Conservation (phyloP, 2,888 invertebrate genomes). For the Eulithis testata region DNA sequence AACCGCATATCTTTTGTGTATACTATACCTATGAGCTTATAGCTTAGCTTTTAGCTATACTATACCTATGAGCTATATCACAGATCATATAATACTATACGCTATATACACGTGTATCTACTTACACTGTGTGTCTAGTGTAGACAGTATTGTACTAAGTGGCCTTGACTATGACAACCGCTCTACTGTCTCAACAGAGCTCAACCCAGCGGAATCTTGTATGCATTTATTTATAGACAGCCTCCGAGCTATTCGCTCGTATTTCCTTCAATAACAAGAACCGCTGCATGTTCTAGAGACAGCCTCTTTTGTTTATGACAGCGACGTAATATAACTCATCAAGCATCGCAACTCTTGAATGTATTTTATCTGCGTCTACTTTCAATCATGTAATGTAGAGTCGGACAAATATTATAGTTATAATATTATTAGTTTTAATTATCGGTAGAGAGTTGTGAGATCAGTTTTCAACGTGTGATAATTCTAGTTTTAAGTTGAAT, state of each 20-base stretch:
- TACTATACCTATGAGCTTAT: too few relatives aligned
- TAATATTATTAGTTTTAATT: too few relatives aligned
- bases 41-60: too few relatives aligned
- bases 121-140: neutral
- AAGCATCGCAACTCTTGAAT: conserved; percentile 10
- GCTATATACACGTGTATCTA: too few relatives aligned
- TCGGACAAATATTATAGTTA: too few relatives aligned
- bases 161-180: conserved; percentile 5
- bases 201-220: conserved; percentile 11
- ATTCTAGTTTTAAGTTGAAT: too few relatives aligned
- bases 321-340: conserved; percentile 43
- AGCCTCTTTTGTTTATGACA: conserved; percentile 62
- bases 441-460: too few relatives aligned
- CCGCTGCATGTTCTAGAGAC: conserved; percentile 36
- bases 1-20: too few relatives aligned
- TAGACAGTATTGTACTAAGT: neutral
- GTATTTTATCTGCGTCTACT: neutral
- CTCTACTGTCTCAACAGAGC: conserved; percentile 10
- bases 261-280: conserved; percentile 35
- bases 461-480: too few relatives aligned
- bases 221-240: conserved; percentile 32
- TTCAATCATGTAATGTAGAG: too few relatives aligned
- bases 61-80: too few relatives aligned
- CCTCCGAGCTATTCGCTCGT: conserved; percentile 22
- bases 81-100: too few relatives aligned